Evolutionary conservation across 2,797 vertebrate species (phyloP), one percentile per base, ranked within the genome.

Genomic region (Sebastes iracundus): DNA sequence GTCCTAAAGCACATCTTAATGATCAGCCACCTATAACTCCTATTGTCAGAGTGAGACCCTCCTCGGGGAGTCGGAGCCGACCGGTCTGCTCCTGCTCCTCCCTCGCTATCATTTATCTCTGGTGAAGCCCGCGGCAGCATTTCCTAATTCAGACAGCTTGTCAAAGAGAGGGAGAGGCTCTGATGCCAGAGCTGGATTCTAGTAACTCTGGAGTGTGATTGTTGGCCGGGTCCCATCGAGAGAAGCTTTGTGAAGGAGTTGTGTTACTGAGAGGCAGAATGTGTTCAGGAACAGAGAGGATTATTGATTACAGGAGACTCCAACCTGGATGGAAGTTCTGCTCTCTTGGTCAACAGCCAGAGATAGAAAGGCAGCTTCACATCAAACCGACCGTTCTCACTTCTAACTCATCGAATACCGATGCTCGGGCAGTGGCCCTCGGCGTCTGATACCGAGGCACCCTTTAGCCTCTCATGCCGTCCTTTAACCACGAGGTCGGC

Each of bases 101-200:
- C 63, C 0, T 7, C 2, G 0, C 69, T 59, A 12, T 80, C 75
- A 68, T 88, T 81, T 75, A 65, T 89, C 82, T 79, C 80, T 52
- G 70, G 71, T 58, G 23, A 67, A 79, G 60, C 77, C 49, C 1
- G 28, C 8, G 16, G 75, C 67, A 77, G 64, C 64, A 18, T 84
- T 78, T 84, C 76, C 63, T 82, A 69, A 74, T 72, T 68, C 76
- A 83, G 71, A 71, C 70, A 85, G 75, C 82, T 81, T 76, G 75
- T 82, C 84, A 85, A 28, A 78, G 80, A 75, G 33, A 72, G 25
- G 6, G 32, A 73, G 55, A 72, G 32, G 68, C 63, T 75, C 35
- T 2, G 65, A 56, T 77, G 53, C 46, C 61, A 77, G 23, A 25
- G 60, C 25, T 60, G 25, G 64, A 42, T 74, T 72, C 42, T 10